Evolutionary conservation across 2,888 invertebrate species (phyloP), one percentile per base, ranked within the genome.

Genomic region (Spilarctia lutea): DNA sequence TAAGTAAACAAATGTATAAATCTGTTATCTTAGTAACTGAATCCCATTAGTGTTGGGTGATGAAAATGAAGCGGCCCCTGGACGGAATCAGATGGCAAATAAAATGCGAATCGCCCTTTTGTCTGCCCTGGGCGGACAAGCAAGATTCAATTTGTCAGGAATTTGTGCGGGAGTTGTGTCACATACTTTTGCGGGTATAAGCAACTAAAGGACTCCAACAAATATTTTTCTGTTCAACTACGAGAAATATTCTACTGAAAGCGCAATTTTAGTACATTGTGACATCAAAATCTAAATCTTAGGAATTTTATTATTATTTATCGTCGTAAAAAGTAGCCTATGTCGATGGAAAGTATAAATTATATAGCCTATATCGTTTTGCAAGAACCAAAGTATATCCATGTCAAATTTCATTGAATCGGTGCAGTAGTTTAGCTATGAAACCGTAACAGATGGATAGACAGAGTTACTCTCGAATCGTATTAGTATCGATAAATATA

Each of bases 111-210:
- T 91, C 90, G 92, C 89, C 91, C 93, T 92, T 93, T 93, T 94
- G 94, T 94, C 92, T 93, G 94, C 92, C 86, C 88, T 86, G 80
- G 90, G 93, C 93, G 90, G 86, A 89, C 89, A 84, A 89, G 90
- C 90, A 90, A 91, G 92, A 95, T 95, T 94, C 94, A 95, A 95
- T 94, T 94, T 95, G 94, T 94, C 93, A 94, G 90, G 89, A 88
- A 91, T 90, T 89, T 89, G 81, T 56, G 72, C 20, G 45, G 81
- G 90, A 89, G 42, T 3, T 79, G 86, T 88, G 88, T 73, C 27
- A 78, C 1, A 77, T 3, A 10, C 48, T 56, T 72, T 18, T 4
- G 30, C 7, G 2, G 27, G 0, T 35, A 35, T 39, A 63, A 27
- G 16, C 60, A 11, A n/a, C 3, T 18, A 3, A 27, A 16, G 1